Evolutionary conservation across 2,113 vertebrate species (phyloP).

Genomic region (Cololabis saira): DNA sequence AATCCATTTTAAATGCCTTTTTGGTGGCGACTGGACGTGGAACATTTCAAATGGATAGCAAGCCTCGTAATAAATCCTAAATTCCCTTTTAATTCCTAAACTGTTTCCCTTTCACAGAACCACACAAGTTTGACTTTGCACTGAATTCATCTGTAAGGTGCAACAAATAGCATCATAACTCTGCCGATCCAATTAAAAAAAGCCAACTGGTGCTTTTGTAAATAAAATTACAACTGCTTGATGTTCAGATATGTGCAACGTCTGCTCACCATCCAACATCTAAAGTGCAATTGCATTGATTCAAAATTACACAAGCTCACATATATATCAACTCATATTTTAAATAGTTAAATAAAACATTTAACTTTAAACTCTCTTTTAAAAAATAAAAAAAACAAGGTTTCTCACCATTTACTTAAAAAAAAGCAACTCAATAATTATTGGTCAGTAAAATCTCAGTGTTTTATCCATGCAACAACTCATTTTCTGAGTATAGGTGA

Average conservation of each 20-base stretch:
- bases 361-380: not conserved
- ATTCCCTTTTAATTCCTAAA: not conserved
- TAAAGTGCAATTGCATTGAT: conserved; percentile 48
- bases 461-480: too few relatives aligned
- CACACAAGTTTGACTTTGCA: not conserved
- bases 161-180: conserved; percentile 6
- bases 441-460: too few relatives aligned
- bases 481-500: too few relatives aligned
- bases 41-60: conserved; percentile 20
- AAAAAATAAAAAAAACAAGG: not conserved
- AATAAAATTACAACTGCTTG: conserved; percentile 25
- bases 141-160: conserved; percentile 10
- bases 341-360: conserved; percentile 9
- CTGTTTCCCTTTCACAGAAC: not conserved
- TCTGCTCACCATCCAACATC: conserved; percentile 44
- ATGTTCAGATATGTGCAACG: conserved; percentile 14
- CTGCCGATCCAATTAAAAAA: conserved; percentile 18
- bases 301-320: conserved; percentile 18
- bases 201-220: conserved; percentile 51
- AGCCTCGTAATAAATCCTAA: not conserved
- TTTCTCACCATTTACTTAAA: too few relatives aligned
- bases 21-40: conserved; percentile 11
- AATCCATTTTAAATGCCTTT: conserved; percentile 29
- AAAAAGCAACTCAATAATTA: too few relatives aligned
- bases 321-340: not conserved